A percentile compares a stretch with the other conserved stretches of the same genome.
Evolutionary conservation across 2,797 vertebrate genomes (phyloP).

Genomic region (Rhinichthys osculus): DNA sequence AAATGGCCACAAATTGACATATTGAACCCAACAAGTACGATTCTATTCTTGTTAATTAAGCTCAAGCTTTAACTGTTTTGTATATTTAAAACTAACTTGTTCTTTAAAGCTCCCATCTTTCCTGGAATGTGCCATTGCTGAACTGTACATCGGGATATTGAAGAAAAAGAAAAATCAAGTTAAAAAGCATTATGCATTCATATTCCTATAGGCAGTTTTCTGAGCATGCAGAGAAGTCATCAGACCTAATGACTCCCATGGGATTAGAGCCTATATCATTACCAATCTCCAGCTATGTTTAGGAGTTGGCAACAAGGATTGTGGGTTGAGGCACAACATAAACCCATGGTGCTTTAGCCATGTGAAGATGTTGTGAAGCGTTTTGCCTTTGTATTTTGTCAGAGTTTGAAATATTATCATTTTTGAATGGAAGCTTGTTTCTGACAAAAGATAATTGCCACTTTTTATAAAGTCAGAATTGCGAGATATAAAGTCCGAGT

Average conservation of each 20-base stretch:
- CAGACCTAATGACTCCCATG: slow-evolving; percentile 22
- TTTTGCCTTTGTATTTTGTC: too few relatives aligned
- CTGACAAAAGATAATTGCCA: too few relatives aligned
- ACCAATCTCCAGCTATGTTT: slow-evolving; percentile 21
- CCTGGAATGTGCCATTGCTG: background rate
- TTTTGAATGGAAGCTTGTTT: background rate
- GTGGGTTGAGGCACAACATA: background rate
- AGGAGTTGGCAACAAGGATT: slow-evolving; percentile 18
- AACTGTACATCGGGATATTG: background rate
- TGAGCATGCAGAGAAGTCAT: slow-evolving; percentile 31
- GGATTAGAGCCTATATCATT: slow-evolving; percentile 25
- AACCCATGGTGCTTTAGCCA: background rate
- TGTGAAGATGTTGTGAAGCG: background rate
- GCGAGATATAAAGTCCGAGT: too few relatives aligned
- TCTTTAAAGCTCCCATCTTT: background rate
- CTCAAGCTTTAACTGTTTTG: background rate
- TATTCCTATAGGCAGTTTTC: slow-evolving; percentile 13
- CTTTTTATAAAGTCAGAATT: too few relatives aligned
- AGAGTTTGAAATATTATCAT: too few relatives aligned
- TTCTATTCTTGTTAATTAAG: background rate
- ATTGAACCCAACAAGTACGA: background rate
- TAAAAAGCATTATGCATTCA: slow-evolving; percentile 14
- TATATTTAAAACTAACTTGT: background rate
- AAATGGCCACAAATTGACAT: background rate
- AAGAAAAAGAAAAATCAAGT: background rate